Base-by-base conservation (phyloP, 2,113 vertebrate genomes). In the Willisornis vidua region DNA sequence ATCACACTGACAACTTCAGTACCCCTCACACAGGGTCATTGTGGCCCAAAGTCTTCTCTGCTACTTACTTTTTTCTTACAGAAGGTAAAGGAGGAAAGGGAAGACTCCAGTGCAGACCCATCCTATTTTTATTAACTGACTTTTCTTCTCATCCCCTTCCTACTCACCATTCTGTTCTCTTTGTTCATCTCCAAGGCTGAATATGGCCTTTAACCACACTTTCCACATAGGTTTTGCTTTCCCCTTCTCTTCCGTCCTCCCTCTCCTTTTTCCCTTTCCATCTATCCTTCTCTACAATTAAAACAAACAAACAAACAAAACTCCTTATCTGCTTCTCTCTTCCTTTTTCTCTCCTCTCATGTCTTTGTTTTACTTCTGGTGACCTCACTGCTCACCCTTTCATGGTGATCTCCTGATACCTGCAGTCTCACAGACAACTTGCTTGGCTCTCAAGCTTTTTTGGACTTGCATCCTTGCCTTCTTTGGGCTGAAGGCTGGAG, bases 11-110 rank as follows among this genome's bases (percentile, higher is more conserved):
- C 78, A 35, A 23, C 46, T 80, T 61, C 29, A 63, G 8, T 19
- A 57, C 12, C 55, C 48, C 28, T 75, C 14, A 28, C 0, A 2
- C 0, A 1, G 25, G 41, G 23, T 29, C 14, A 1, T 46, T 52
- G 29, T 5, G 12, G 28, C 26, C 29, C 33, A 12, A 68, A 71
- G 20, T 15, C 19, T 33, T 14, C 29, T 2, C 4, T 25, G n/a
- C 25, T 61, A 37, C 24, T 35, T 59, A n/a, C 14, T 25, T 26
- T 39, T 9, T 11, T 31, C 31, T 67, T 80, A 41, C 12, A 72
- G 43, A 79, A 67, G 16, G 25, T 75, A 52, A 79, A 85, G 73
- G 9, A 8, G 4, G 8, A 74, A 94, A 51, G 16, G 12, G 33
- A 54, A 89, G 79, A 61, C 23, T 26, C 12, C 9, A 37, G 4